Evolutionary conservation across 2,888 invertebrate species (phyloP).

Genomic region (Eumacrocentrus americanus): DNA sequence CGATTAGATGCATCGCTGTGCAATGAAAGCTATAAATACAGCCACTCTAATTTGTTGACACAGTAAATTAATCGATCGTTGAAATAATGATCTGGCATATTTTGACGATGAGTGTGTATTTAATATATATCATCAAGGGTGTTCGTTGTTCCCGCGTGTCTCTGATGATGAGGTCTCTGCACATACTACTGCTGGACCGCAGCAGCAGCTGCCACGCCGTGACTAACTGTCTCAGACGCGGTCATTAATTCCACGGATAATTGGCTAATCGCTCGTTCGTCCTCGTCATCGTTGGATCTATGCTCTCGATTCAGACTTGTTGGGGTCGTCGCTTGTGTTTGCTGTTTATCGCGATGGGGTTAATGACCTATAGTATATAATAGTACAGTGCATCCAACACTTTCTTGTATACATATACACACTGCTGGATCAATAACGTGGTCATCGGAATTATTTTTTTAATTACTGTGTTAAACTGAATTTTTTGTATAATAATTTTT

Average conservation of each 20-base stretch:
- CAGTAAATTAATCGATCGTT: not conserved
- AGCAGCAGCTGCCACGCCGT: slow-evolving; percentile 28
- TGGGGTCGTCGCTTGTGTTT: not conserved
- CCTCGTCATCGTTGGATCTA: slow-evolving; percentile 18
- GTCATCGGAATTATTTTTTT: no score
- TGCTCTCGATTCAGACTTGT: not conserved
- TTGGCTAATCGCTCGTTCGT: slow-evolving; percentile 34
- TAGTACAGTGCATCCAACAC: no score
- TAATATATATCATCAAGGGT: slow-evolving; percentile 6
- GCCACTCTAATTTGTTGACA: not conserved
- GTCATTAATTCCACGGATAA: slow-evolving; percentile 38
- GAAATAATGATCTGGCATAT: not conserved
- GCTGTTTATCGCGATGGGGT: not conserved
- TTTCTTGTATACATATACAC: no score
- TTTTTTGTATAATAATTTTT: not conserved
- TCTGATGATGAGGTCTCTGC: slow-evolving; percentile 10
- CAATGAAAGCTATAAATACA: not conserved
- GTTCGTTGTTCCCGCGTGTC: slow-evolving; percentile 6
- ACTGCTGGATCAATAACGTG: no score
- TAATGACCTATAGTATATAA: slow-evolving; percentile 2
- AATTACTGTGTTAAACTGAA: no score
- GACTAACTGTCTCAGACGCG: slow-evolving; percentile 32
- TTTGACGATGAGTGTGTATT: slow-evolving; percentile 1
- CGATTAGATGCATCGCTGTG: not conserved
- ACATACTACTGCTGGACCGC: not conserved